Evolutionary conservation across 2,888 invertebrate genomes (phyloP).

Genomic region (Petrolisthes cinctipes): DNA sequence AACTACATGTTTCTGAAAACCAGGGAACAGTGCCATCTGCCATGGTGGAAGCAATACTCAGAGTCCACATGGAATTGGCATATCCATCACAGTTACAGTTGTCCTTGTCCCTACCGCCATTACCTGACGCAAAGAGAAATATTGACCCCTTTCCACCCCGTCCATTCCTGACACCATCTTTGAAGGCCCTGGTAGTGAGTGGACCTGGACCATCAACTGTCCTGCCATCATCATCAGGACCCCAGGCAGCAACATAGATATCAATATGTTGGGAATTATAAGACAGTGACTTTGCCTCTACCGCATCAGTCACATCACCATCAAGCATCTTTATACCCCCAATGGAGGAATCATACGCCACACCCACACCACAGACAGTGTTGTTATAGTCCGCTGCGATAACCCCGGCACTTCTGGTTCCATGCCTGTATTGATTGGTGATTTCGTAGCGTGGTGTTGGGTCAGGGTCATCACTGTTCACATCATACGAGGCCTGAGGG

Average conservation of each 20-base stretch:
- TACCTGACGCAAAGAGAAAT: conserved; percentile 99
- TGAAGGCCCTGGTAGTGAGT: conserved; percentile 92
- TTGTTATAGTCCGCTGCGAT: conserved; percentile 98
- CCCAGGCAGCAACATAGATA: conserved; percentile 90
- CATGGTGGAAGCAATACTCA: conserved; percentile 75
- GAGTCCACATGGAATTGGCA: conserved; percentile 98
- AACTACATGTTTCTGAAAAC: conserved; percentile 99
- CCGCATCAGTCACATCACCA: conserved; percentile 98
- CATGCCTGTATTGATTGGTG: conserved; percentile 95
- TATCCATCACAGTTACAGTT: conserved; percentile 99
- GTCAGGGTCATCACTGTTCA: conserved; percentile 94
- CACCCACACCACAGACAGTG: conserved; percentile 93
- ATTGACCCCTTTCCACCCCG: conserved; percentile 95
- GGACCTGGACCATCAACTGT: conserved; percentile 98
- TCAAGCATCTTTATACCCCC: conserved; percentile 94
- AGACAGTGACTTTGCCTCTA: conserved; percentile 94
- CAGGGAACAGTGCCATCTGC: conserved; percentile 87
- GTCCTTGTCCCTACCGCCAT: conserved; percentile 94
- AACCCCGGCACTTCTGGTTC: conserved; percentile 69
- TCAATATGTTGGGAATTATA: conserved; percentile 97
- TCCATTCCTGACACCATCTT: conserved; percentile 94
- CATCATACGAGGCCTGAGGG: conserved; percentile 83
- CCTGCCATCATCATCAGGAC: conserved; percentile 86
- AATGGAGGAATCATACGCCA: conserved; percentile 94
- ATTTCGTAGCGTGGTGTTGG: conserved; percentile 98